Evolutionary conservation across 2,113 vertebrate species (phyloP).

Genomic region (Bos javanicus): DNA sequence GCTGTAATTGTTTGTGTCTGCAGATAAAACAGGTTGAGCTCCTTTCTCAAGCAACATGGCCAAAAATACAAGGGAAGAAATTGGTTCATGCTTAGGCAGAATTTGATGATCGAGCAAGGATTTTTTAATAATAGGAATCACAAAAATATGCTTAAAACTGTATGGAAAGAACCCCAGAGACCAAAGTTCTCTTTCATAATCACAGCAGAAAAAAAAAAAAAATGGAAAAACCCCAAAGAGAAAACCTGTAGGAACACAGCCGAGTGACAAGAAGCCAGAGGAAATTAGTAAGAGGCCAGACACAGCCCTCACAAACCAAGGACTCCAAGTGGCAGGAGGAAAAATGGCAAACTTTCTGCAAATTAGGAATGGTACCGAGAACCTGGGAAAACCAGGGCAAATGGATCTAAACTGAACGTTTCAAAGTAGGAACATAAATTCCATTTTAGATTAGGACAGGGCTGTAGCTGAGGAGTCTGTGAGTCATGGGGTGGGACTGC

Average conservation of each 20-base stretch:
- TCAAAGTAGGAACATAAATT: background rate
- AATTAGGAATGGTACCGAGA: background rate
- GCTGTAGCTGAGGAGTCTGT: background rate
- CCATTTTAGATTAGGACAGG: background rate
- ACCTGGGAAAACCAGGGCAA: conserved; percentile 17
- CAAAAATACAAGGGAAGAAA: conserved; percentile 49
- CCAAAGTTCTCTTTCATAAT: conserved; percentile 53
- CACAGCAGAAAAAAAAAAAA: conserved; percentile 24
- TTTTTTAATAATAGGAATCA: conserved; percentile 47
- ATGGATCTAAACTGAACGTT: background rate
- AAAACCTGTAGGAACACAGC: conserved; percentile 24
- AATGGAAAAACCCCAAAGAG: conserved; percentile 48
- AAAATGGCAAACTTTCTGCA: conserved; percentile 31
- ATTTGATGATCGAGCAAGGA: background rate
- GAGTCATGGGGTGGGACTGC: background rate
- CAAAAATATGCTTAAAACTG: conserved; percentile 61
- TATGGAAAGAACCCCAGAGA: conserved; percentile 25
- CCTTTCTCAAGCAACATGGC: background rate
- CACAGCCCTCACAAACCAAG: conserved; percentile 7
- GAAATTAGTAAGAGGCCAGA: conserved; percentile 50
- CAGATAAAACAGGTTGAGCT: background rate
- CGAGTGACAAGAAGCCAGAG: conserved; percentile 39
- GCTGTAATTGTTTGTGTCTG: background rate
- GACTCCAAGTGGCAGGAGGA: background rate
- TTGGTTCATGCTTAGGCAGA: conserved; percentile 27